A percentile compares a stretch with the other conserved stretches of the same genome.
Evolutionary conservation across 2,888 invertebrate species (phyloP).

Genomic region (Orchesellides sinensis): DNA sequence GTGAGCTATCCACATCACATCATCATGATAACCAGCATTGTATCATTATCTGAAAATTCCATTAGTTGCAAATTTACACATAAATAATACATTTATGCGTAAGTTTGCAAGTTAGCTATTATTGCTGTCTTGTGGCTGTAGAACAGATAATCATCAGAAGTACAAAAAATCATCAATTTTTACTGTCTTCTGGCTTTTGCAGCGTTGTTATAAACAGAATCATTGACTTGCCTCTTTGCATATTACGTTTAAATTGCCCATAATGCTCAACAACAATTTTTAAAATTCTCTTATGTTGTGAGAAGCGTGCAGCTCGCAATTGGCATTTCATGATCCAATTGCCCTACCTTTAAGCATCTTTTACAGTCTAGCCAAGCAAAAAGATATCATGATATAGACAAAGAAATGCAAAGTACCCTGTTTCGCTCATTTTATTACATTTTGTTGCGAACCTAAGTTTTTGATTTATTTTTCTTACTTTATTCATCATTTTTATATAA

Average conservation of each 20-base stretch:
- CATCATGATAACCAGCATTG: conserved; percentile 7
- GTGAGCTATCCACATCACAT: conserved; percentile 20
- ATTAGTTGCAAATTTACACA: conserved; percentile 8
- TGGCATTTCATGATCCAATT: conserved; percentile 45
- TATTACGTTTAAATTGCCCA: conserved; percentile 17
- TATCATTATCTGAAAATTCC: conserved; percentile 6
- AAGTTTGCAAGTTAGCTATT: background rate
- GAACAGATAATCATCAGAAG: background rate
- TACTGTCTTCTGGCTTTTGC: background rate
- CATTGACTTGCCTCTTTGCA: background rate
- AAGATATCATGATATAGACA: too few species aligned
- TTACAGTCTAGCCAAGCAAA: too few species aligned
- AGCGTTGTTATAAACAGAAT: background rate
- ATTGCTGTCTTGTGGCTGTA: too few species aligned
- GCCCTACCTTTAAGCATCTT: conserved; percentile 27
- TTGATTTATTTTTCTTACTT: too few species aligned
- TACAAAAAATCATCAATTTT: background rate
- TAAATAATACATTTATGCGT: background rate
- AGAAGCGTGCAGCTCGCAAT: conserved; percentile 15
- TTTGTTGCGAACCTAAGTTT: too few species aligned
- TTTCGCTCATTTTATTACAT: too few species aligned
- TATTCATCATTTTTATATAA: too few species aligned
- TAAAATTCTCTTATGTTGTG: background rate
- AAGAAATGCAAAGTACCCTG: too few species aligned
- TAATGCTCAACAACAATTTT: conserved; percentile 1